Base-by-base conservation (phyloP, 2,888 invertebrate species). In the Augochlorella aurata region DNA sequence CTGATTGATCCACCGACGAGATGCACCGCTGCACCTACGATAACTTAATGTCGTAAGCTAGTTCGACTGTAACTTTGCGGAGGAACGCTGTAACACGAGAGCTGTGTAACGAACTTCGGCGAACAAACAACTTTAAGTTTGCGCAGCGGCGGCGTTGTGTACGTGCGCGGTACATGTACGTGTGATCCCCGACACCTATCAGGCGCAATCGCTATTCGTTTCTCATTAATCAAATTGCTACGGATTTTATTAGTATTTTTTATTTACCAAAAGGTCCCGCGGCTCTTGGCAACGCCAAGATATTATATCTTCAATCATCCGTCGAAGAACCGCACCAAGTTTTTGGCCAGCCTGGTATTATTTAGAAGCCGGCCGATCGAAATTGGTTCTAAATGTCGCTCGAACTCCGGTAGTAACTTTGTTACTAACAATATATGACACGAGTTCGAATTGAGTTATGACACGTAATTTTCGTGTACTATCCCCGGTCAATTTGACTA, bases 11-110 rank as follows among this genome's bases (percentile, higher is more conserved):
- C 65, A n/a, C n/a, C 44, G 10, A n/a, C n/a, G 50, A 52, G 44
- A 52, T 52, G 69, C 69, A 69, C 38, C 69, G 69, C 52, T 52
- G 69, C 69, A 69, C 52, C 52, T n/a, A 52, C 69, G 69, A 65
- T 65, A 65, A 65, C 44, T 38, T 65, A 44, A 65, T 44, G 65
- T 44, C n/a, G 65, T 65, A 65, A 65, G 44, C 65, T 65, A 65
- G 65, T 65, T 65, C 44, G n/a, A n/a, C 44, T 65, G 44, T 65
- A 65, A 65, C 65, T 65, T 65, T 14, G 44, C 4, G 18, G n/a
- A 21, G 44, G 65, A n/a, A 65, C 65, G 44, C 5, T 65, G 65
- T 65, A 65, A 65, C 65, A 44, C 44, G 44, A 65, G 65, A 44
- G 44, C 44, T 65, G 44, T 65, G 44, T 44, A 65, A 65, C 65